Base-by-base conservation (phyloP, 2,888 invertebrate species). In the Leptura quadrifasciata region DNA sequence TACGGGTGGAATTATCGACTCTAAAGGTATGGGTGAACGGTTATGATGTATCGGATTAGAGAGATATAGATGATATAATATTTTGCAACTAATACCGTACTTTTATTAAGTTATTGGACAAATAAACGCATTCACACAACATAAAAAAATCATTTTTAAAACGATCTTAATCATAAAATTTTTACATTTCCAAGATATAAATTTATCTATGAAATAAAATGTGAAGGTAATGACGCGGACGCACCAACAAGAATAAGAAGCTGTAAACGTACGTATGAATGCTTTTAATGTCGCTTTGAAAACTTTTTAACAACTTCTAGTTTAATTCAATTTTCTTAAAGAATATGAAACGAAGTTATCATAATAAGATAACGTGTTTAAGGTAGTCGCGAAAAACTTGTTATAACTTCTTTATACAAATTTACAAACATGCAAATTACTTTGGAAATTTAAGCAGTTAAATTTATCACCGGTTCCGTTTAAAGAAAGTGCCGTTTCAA, bases 271-370 rank as follows among this genome's bases (percentile, higher is more conserved):
- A 83, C 79, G 80, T 83, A 82, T 83, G 82, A 83, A 81, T 80
- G 81, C 74, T 73, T 81, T 82, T 81, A 82, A 83, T 80, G 83
- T 79, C 77, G 76, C 79, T 81, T 81, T 82, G 81, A 80, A 81
- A 86, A 86, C 81, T 86, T 86, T 83, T 83, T 84, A 84, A 86
- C 85, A 84, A 85, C 84, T 85, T 84, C 81, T 79, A 80, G 81
- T 85, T 82, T 85, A 84, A 86, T 85, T 86, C 84, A 84, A 85
- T 86, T 86, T 83, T 82, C 83, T 77, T 80, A 74, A 80, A 81
- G 82, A 81, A 82, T 79, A 81, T 84, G 77, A 85, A 85, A 86
- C 82, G 79, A 83, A 85, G 84, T 85, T 84, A 84, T 83, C 77
- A 79, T 84, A 86, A 86, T 83, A 84, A 84, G 85, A 85, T 85